Percentiles rank a stretch among this genome's conserved stretches.
These are phyloP conservation scores for Synanthedon formicaeformis DNA, from an alignment of 2,888 invertebrate genomes.

Conservation along the genomic window DNA sequence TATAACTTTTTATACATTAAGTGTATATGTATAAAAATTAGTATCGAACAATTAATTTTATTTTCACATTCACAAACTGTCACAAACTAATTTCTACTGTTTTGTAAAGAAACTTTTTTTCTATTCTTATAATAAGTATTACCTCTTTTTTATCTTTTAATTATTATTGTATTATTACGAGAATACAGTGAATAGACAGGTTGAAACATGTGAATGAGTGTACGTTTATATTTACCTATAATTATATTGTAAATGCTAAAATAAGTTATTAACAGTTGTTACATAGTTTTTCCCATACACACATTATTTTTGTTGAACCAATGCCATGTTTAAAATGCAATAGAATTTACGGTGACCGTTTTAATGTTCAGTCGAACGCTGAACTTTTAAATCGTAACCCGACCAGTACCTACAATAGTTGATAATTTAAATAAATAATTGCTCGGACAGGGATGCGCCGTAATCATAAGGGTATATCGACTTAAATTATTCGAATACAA, in stretches of 20 bases:
- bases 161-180: slow-evolving; percentile 29
- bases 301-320: slow-evolving; percentile 62
- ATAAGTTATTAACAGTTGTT: slow-evolving; percentile 59
- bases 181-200: slow-evolving; percentile 4
- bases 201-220: slow-evolving; percentile 8
- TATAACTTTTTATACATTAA: no score
- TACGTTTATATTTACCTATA: slow-evolving; percentile 10
- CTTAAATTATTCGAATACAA: slow-evolving; percentile 4
- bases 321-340: slow-evolving; percentile 68
- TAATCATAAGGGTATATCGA: slow-evolving; percentile 48
- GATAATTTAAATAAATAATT: slow-evolving; percentile 37
- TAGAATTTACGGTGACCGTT: slow-evolving; percentile 37
- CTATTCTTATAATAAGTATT: slow-evolving; percentile 49
- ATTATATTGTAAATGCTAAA: slow-evolving; percentile 55
- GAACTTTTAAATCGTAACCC: slow-evolving; percentile 3
- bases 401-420: slow-evolving; percentile 60
- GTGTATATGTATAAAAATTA: no score
- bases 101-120: slow-evolving; percentile 35
- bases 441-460: slow-evolving; percentile 43
- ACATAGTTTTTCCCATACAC: slow-evolving; percentile 65
- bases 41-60: no score
- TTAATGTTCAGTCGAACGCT: slow-evolving; percentile 10
- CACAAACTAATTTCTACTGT: slow-evolving; percentile 32
- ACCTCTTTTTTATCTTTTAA: slow-evolving; percentile 52
- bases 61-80: slow-evolving; percentile 49